Conservation (phyloP, 2,888 invertebrate genomes). For the Drosophila diplacantha region DNA sequence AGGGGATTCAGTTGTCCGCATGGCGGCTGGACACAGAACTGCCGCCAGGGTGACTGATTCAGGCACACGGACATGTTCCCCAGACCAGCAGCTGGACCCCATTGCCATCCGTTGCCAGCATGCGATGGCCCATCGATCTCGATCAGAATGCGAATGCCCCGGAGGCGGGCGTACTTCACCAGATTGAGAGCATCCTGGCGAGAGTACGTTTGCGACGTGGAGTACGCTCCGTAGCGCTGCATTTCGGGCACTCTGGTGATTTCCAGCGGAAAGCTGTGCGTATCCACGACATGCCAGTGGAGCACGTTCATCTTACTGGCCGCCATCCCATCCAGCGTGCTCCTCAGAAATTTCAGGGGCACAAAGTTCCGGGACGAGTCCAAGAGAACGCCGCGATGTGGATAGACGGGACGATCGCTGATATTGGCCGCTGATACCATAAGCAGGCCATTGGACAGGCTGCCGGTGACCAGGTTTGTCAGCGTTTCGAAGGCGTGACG, state of each 20-base stretch:
- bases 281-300: conserved; percentile 95
- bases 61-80: conserved; percentile 84
- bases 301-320: conserved; percentile 93
- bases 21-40: conserved; percentile 87
- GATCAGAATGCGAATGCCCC: conserved; percentile 90
- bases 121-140: conserved; percentile 95
- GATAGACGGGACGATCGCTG: conserved; percentile 87
- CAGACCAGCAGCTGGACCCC: conserved; percentile 82
- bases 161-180: conserved; percentile 85
- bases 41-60: conserved; percentile 84
- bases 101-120: conserved; percentile 90
- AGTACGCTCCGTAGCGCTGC: conserved; percentile 86
- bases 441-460: conserved; percentile 79
- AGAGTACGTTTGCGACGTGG: conserved; percentile 83
- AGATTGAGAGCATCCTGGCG: conserved; percentile 83
- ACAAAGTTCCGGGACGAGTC: conserved; percentile 94
- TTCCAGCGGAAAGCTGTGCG: conserved; percentile 94
- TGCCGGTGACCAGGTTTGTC: conserved; percentile 82
- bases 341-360: conserved; percentile 83
- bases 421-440: conserved; percentile 83
- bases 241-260: conserved; percentile 86
- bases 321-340: conserved; percentile 88
- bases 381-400: conserved; percentile 90
- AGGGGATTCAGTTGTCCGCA: conserved; percentile 91
- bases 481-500: conserved; percentile 88